Base-by-base conservation (phyloP, 1,140 invertebrate genomes). In the Penaeus chinensis region DNA sequence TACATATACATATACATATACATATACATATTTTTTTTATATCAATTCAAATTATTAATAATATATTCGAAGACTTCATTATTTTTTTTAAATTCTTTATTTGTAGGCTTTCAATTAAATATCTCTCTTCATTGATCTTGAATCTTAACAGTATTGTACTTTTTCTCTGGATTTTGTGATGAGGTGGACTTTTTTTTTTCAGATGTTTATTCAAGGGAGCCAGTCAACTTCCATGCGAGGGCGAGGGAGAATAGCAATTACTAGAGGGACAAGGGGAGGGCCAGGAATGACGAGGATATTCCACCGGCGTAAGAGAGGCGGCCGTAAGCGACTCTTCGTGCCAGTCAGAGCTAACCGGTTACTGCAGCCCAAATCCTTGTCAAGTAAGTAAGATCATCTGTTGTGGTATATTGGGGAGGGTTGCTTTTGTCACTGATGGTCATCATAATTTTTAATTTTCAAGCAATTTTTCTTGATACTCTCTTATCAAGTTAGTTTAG, bases 111-210 rank as follows among this genome's bases (percentile, higher is more conserved):
- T 91, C 90, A 93, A 93, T 93, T 89, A 93, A 92, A 69, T 91
- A 92, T 91, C 92, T 91, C 79, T 92, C 91, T 91, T 93, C 92
- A 91, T 91, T 91, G 91, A 94, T 92, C 89, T 11, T 54, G 54
- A 54, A 54, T 5, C 1, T 54, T 16, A 54, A 2, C 54, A 54
- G 16, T 13, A 16, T 13, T 54, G 54, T 54, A 54, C 54, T 54
- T 54, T 5, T 54, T 16, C 54, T 13, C 54, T 54, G 16, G 54
- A 54, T 54, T 54, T 2, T 54, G 54, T 54, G 10, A 54, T 54
- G 54, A 54, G 54, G 54, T 54, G 0, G 54, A 47, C 11, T 7
- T 60, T 32, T 65, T 22, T 47, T 82, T 20, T 62, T 24, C 69
- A 87, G 85, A 87, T 87, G 85, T 22, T 47, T 22, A 24, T 82